Evolutionary conservation across 1,140 invertebrate genomes (phyloP).

Genomic region (Platorchestia sp.): DNA sequence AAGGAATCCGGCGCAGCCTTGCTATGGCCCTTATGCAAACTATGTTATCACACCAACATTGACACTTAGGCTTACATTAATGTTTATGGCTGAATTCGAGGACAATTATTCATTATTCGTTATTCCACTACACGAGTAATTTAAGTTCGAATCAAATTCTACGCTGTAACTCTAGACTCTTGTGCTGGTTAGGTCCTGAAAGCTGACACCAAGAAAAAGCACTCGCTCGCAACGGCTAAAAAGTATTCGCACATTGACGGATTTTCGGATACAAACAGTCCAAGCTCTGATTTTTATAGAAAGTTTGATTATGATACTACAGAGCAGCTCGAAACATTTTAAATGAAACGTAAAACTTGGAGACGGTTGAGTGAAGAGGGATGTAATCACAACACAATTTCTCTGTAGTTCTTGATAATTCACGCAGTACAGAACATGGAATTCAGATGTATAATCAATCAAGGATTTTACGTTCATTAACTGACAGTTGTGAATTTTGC

Average conservation of each 20-base stretch:
- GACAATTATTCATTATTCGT: not conserved
- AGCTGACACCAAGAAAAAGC: not conserved
- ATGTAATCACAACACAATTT: not conserved
- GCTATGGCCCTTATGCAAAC: not conserved
- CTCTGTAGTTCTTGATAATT: not conserved
- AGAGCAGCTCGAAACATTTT: not conserved
- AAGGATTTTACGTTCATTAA: not conserved
- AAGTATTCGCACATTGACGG: not conserved
- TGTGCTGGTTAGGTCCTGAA: not conserved
- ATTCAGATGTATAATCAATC: not conserved
- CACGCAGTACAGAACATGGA: not conserved
- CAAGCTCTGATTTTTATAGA: not conserved
- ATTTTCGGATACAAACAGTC: not conserved
- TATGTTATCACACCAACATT: not conserved
- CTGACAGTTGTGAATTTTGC: not conserved
- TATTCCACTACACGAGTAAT: not conserved
- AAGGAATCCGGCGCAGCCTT: not conserved
- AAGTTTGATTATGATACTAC: not conserved
- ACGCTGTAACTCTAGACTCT: not conserved
- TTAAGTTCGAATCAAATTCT: not conserved
- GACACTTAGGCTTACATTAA: not conserved
- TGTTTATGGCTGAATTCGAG: not conserved
- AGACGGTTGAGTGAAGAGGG: not conserved
- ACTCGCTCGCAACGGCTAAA: not conserved
- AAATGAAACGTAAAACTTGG: not conserved